Conservation (phyloP, 2,888 invertebrate species). For the Nymphalis urticae region DNA sequence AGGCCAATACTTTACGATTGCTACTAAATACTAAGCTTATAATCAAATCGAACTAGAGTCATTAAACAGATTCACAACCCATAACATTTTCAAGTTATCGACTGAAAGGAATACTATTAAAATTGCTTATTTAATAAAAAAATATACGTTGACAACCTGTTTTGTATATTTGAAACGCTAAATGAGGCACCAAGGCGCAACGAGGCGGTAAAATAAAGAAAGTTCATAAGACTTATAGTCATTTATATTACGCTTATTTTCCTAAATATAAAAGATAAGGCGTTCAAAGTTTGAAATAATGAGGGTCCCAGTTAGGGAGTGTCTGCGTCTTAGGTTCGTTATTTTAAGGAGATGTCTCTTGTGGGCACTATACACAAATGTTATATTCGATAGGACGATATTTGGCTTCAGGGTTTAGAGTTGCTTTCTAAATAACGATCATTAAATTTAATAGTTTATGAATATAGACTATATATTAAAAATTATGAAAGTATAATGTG, state of each 20-base stretch:
- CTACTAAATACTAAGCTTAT: too few species aligned
- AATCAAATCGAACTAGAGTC: too few species aligned
- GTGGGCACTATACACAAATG: background rate
- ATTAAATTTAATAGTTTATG: background rate
- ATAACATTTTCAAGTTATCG: too few species aligned
- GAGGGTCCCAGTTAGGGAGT: conserved; percentile 1
- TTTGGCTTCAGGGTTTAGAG: background rate
- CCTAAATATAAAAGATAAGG: conserved; percentile 14
- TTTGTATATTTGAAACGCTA: background rate
- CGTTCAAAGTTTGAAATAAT: conserved; percentile 18
- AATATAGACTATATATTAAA: too few species aligned
- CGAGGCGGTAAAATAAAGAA: background rate
- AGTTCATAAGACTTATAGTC: background rate
- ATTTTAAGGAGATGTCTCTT: conserved; percentile 1
- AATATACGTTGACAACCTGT: too few species aligned
- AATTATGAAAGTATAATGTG: too few species aligned
- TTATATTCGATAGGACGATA: background rate
- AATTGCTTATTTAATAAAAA: too few species aligned
- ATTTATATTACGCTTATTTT: conserved; percentile 21
- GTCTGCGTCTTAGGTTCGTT: background rate
- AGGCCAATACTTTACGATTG: too few species aligned
- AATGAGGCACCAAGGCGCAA: background rate
- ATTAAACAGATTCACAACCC: too few species aligned
- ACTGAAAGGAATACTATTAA: too few species aligned
- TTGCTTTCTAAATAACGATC: background rate